A percentile compares a stretch with the other conserved stretches of the same genome.
phyloP scores from a whole-genome alignment of 2,888 invertebrate species.

The Tachina grossa region DNA sequence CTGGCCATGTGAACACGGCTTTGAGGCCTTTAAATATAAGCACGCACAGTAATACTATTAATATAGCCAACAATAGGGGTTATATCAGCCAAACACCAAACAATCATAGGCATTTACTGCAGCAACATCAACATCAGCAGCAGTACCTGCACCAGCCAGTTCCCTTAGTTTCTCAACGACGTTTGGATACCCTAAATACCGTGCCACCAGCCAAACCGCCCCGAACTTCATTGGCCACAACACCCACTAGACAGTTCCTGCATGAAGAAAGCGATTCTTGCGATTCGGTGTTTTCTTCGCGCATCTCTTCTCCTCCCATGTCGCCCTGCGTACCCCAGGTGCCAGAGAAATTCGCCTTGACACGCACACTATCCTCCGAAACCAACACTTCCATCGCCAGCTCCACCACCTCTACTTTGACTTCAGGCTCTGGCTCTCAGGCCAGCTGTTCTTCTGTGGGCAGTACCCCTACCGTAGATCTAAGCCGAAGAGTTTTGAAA shows the following conservation, averaged over 20 bases:
- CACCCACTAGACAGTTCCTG: constrained; percentile 73
- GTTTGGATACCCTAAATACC: constrained; percentile 75
- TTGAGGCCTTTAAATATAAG: constrained; percentile 75
- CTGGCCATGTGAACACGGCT: constrained; percentile 51
- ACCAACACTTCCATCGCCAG: constrained; percentile 88
- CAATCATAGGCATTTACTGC: constrained; percentile 52
- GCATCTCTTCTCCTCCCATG: constrained; percentile 90
- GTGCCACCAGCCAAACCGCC: constrained; percentile 81
- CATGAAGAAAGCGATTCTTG: constrained; percentile 85
- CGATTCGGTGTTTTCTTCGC: constrained; percentile 94
- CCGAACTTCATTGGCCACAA: constrained; percentile 80
- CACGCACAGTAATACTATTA: constrained; percentile 77
- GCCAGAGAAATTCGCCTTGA: constrained; percentile 85
- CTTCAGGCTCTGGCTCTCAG: constrained; percentile 89
- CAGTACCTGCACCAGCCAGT: constrained; percentile 59
- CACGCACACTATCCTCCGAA: constrained; percentile 88
- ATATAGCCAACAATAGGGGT: constrained; percentile 76
- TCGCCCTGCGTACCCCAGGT: constrained; percentile 85
- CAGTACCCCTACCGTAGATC: constrained; percentile 86
- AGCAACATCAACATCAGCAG: constrained; percentile 49
- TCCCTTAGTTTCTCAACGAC: constrained; percentile 73
- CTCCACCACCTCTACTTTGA: constrained; percentile 88
- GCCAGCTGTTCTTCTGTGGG: constrained; percentile 87
- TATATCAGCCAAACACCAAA: constrained; percentile 77
- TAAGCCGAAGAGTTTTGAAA: constrained; percentile 88